Evolutionary conservation across 2,888 invertebrate species (phyloP).

Genomic region (Machimus rusticus): DNA sequence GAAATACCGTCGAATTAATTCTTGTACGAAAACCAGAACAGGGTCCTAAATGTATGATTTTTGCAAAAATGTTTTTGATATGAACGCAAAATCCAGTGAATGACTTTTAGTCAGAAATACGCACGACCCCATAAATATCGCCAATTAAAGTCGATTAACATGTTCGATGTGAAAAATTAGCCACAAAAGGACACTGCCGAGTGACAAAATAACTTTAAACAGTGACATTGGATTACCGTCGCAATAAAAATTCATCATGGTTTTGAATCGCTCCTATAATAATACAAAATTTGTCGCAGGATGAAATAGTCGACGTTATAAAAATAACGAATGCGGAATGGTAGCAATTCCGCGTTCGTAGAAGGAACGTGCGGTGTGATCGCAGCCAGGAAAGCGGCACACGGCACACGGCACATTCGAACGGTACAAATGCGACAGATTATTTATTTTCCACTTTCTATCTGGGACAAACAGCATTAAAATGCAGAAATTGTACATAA

Average conservation of each 20-base stretch:
- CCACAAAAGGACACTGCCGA: conserved; percentile 8
- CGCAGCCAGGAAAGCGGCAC: background rate
- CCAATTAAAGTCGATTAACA: background rate
- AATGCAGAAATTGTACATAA: conserved; percentile 46
- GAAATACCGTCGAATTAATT: too few relatives aligned
- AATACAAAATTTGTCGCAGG: conserved; percentile 1
- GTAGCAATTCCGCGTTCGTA: background rate
- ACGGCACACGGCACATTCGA: background rate
- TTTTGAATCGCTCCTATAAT: background rate
- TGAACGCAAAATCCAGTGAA: too few relatives aligned
- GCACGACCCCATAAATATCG: background rate
- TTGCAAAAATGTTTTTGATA: too few relatives aligned
- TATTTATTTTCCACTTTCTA: conserved; percentile 40
- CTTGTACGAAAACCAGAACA: too few relatives aligned
- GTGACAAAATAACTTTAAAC: conserved; percentile 15
- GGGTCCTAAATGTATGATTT: too few relatives aligned
- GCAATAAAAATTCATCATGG: conserved; percentile 20
- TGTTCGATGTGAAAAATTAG: background rate
- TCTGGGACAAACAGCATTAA: conserved; percentile 47
- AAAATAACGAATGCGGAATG: conserved; percentile 1
- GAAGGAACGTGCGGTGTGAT: background rate
- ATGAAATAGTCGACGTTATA: background rate
- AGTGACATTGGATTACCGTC: conserved; percentile 19
- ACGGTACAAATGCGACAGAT: conserved; percentile 12
- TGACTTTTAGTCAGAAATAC: background rate